Percentiles rank a stretch among this genome's conserved stretches.
These are phyloP conservation scores for Thalassaphorura encarpata DNA, from an alignment of 1,140 invertebrate genomes.

Conservation along the genomic window DNA sequence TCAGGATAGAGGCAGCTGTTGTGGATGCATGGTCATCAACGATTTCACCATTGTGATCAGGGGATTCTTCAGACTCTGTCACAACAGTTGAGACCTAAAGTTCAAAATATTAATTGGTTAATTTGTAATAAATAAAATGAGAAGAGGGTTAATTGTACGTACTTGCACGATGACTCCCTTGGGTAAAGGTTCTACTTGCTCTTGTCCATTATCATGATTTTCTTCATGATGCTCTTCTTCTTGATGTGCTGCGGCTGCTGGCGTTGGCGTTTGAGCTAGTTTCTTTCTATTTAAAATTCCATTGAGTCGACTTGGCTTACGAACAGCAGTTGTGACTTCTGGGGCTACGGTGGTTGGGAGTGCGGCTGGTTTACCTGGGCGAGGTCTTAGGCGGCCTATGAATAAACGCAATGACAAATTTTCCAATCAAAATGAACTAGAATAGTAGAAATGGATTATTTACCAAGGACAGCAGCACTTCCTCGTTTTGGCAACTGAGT, in stretches of 20 bases:
- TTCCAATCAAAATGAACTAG: background rate
- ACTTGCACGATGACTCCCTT: background rate
- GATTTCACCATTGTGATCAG: constrained; percentile 9
- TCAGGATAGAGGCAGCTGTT: constrained; percentile 27
- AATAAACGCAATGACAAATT: constrained; percentile 4
- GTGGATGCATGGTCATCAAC: constrained; percentile 9
- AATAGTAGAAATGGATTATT: background rate
- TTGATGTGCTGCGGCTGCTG: constrained; percentile 9
- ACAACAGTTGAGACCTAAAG: constrained; percentile 28
- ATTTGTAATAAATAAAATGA: background rate
- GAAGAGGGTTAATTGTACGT: background rate
- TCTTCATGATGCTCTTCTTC: constrained; percentile 7
- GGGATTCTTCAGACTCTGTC: constrained; percentile 25
- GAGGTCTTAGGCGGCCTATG: constrained; percentile 22
- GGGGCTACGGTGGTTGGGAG: constrained; percentile 3
- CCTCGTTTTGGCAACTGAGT: constrained; percentile 12
- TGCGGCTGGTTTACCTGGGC: constrained; percentile 11
- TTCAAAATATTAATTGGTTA: constrained; percentile 1
- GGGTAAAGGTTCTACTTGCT: background rate
- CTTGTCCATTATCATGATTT: constrained; percentile 9
- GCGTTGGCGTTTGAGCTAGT: background rate
- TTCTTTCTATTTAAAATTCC: constrained; percentile 31
- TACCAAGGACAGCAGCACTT: constrained; percentile 26
- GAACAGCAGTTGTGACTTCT: background rate
- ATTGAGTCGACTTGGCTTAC: constrained; percentile 23